These are phyloP conservation scores for Microtus montanus DNA, from an alignment of 2,113 vertebrate genomes.

Conservation along the genomic window DNA sequence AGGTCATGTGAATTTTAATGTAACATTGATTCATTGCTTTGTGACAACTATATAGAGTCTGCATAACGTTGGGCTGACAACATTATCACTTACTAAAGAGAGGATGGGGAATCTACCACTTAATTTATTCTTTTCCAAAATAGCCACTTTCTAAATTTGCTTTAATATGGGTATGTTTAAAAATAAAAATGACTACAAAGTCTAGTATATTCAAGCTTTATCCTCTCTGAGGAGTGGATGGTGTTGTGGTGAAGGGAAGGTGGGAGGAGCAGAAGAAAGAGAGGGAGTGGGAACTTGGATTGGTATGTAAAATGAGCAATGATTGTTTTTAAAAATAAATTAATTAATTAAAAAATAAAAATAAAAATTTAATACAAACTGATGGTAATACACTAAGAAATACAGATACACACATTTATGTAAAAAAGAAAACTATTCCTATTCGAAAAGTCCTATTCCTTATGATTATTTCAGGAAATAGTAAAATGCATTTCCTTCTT, in stretches of 20 bases:
- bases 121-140: neutral
- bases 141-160: neutral
- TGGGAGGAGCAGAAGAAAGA: no score
- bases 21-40: neutral
- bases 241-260: no score
- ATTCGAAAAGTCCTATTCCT: neutral
- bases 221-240: no score
- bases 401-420: neutral
- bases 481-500: constrained; percentile 12
- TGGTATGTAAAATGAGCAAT: no score
- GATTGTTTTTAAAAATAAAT: no score
- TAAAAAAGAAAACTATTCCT: neutral
- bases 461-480: neutral
- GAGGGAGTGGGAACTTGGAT: no score
- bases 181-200: neutral
- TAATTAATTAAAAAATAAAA: no score
- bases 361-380: neutral
- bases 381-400: neutral
- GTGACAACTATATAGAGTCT: neutral
- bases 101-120: neutral
- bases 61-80: neutral
- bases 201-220: no score
- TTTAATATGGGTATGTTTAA: neutral
- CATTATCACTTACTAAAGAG: neutral
- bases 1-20: constrained; percentile 40